Conservation (phyloP, 2,797 vertebrate genomes). For the Sebastes variabilis region DNA sequence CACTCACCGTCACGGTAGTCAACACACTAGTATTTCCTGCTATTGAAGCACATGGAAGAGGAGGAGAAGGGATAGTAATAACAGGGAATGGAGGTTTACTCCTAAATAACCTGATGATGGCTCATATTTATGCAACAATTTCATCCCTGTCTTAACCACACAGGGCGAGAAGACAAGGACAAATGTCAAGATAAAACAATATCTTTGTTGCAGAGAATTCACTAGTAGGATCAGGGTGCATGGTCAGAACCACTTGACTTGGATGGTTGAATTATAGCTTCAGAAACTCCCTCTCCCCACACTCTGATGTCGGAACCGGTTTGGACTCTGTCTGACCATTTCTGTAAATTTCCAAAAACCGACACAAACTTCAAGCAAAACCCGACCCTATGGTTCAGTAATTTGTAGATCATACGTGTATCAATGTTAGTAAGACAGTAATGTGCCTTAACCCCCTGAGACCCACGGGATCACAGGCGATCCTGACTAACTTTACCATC, state of each 20-base stretch:
- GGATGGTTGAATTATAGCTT: background rate
- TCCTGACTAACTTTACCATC: no score
- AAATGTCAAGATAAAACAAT: background rate
- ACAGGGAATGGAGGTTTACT: conserved; percentile 22
- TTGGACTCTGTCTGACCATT: background rate
- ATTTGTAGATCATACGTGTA: background rate
- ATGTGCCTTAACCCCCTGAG: background rate
- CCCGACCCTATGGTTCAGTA: background rate
- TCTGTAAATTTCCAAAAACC: background rate
- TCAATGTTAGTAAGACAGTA: background rate
- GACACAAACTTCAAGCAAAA: background rate
- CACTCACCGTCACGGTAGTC: background rate
- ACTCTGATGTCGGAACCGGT: background rate
- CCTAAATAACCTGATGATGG: conserved; percentile 26
- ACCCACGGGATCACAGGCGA: rapidly evolving
- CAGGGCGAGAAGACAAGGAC: background rate
- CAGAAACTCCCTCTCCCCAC: background rate
- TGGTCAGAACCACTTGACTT: background rate
- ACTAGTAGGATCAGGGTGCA: background rate
- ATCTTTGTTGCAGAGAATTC: background rate
- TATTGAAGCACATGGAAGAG: conserved; percentile 52
- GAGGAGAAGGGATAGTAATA: conserved; percentile 32
- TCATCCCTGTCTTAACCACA: background rate
- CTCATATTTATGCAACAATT: conserved; percentile 18
- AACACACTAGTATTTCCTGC: conserved; percentile 63